phyloP scores from a whole-genome alignment of 1,140 invertebrate species.

The Hyposmocoma kahamanoa region DNA sequence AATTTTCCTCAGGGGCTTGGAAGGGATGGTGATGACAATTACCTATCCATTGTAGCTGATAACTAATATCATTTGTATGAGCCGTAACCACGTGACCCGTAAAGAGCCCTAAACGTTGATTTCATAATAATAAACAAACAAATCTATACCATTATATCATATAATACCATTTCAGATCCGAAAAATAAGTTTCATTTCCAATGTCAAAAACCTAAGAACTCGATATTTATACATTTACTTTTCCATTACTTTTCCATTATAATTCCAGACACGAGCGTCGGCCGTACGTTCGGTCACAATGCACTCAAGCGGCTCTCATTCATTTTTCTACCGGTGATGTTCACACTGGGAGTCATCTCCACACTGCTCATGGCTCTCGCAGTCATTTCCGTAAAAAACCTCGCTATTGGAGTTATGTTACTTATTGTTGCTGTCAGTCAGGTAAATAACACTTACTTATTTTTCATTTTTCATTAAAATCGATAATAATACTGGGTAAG shows the following conservation, averaged over 20 bases:
- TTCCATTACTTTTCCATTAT: background rate
- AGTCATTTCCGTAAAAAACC: conserved; percentile 77
- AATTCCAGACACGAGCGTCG: conserved; percentile 38
- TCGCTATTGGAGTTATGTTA: conserved; percentile 74
- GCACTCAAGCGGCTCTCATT: conserved; percentile 76
- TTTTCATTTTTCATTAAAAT: too few species aligned
- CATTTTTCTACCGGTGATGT: conserved; percentile 75
- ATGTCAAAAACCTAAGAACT: background rate
- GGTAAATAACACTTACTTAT: conserved; percentile 48
- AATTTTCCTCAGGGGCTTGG: too few species aligned
- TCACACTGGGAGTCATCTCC: conserved; percentile 76
- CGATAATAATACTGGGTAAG: too few species aligned
- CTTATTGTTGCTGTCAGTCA: conserved; percentile 67
- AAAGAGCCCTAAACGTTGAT: too few species aligned
- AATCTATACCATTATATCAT: too few species aligned
- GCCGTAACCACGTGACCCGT: too few species aligned
- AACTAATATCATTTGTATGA: too few species aligned
- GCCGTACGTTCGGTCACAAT: conserved; percentile 76
- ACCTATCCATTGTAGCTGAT: too few species aligned
- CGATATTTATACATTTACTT: background rate
- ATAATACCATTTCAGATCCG: too few species aligned
- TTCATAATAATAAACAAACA: too few species aligned
- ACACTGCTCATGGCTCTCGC: conserved; percentile 75
- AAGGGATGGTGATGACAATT: too few species aligned
- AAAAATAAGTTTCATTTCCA: too few species aligned